These are phyloP conservation scores for Karalla daura DNA, from an alignment of 2,797 vertebrate species.

Conservation along the genomic window DNA sequence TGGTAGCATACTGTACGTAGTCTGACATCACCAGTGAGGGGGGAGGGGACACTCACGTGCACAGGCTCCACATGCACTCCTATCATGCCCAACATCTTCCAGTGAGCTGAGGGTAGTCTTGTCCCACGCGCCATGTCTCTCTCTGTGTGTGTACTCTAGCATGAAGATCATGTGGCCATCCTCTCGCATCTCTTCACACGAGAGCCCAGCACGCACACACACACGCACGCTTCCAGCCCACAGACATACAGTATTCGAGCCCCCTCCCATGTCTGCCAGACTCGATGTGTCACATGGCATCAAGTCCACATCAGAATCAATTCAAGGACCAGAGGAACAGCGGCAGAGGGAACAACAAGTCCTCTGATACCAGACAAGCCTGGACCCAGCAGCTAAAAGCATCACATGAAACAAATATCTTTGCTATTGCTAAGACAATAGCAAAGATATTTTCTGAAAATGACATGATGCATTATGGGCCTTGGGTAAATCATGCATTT, in stretches of 20 bases:
- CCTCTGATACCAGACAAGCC: conserved; percentile 34
- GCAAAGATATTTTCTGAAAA: conserved; percentile 17
- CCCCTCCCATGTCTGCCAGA: conserved; percentile 49
- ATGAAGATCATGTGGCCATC: conserved; percentile 38
- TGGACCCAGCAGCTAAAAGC: not conserved
- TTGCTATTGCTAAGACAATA: too few relatives aligned
- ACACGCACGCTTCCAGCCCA: conserved; percentile 9
- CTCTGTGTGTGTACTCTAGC: conserved; percentile 37
- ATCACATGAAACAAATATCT: conserved; percentile 19
- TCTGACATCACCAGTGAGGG: conserved; percentile 54
- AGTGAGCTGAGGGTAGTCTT: conserved; percentile 40
- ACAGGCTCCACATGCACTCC: conserved; percentile 46
- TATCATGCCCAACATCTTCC: conserved; percentile 45
- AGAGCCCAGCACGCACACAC: not conserved
- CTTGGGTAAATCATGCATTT: conserved; percentile 14
- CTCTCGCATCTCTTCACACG: conserved; percentile 35
- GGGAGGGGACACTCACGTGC: conserved; percentile 58
- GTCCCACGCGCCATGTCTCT: conserved; percentile 1
- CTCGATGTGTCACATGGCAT: conserved; percentile 58
- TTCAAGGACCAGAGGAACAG: conserved; percentile 30
- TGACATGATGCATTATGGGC: conserved; percentile 5
- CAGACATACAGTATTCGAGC: conserved; percentile 21
- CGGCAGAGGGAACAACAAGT: conserved; percentile 22
- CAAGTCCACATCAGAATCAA: conserved; percentile 54
- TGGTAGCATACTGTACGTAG: conserved; percentile 50